A percentile compares a stretch with the other conserved stretches of the same genome.
These are phyloP conservation scores for Rutilus rutilus DNA, from an alignment of 2,113 vertebrate genomes.

Conservation along the genomic window DNA sequence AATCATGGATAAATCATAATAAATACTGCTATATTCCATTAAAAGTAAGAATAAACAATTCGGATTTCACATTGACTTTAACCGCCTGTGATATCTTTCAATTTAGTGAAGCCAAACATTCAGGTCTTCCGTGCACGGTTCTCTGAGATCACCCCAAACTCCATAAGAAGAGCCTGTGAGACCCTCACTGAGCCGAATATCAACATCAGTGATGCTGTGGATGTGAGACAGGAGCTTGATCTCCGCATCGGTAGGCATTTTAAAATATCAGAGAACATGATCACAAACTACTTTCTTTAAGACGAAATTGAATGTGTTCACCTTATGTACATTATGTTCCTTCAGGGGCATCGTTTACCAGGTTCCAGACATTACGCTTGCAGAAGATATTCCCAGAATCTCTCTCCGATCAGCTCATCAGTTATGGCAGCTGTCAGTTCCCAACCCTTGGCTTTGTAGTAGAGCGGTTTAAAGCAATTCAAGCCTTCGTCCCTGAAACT, in stretches of 20 bases:
- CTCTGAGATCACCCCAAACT: constrained; percentile 91
- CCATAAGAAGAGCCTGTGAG: constrained; percentile 86
- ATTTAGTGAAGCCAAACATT: constrained; percentile 85
- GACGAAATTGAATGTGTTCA: background rate
- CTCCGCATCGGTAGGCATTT: constrained; percentile 86
- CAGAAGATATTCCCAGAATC: constrained; percentile 89
- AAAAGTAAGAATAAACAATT: no score
- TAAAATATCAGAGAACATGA: background rate
- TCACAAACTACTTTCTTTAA: background rate
- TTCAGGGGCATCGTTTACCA: constrained; percentile 96
- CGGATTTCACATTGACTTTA: no score
- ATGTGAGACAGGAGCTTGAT: constrained; percentile 94
- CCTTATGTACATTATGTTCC: background rate
- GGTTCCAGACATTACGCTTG: constrained; percentile 94
- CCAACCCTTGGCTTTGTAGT: constrained; percentile 97
- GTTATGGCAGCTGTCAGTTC: constrained; percentile 98
- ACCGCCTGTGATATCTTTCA: background rate
- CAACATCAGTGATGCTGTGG: constrained; percentile 88
- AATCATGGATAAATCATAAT: no score
- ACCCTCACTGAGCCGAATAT: constrained; percentile 84
- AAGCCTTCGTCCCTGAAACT: constrained; percentile 93
- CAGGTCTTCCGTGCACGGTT: constrained; percentile 91
- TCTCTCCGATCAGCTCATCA: constrained; percentile 93
- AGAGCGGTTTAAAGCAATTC: constrained; percentile 97
- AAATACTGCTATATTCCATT: no score